These are phyloP conservation scores for Meloidogyne hapla DNA, from an alignment of 1,140 invertebrate species.

Conservation along the genomic window DNA sequence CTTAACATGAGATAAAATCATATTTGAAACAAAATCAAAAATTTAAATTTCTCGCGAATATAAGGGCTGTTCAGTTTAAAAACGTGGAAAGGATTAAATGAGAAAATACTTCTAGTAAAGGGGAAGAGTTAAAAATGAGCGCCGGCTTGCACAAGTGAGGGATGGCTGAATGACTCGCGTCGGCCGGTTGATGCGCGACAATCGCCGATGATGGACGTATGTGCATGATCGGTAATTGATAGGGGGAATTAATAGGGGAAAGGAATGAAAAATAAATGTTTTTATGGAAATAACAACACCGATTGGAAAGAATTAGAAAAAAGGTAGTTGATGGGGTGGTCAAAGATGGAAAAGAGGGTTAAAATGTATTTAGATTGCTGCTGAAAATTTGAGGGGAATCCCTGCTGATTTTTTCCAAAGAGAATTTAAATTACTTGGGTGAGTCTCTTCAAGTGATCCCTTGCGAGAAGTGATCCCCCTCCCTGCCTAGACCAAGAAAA, in stretches of 20 bases:
- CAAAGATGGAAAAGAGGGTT: background rate
- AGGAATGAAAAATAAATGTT: background rate
- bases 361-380: too few species aligned
- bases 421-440: too few species aligned
- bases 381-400: too few species aligned
- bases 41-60: background rate
- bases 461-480: too few species aligned
- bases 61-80: background rate
- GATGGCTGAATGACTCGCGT: background rate
- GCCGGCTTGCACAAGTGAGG: background rate
- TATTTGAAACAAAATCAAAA: too few species aligned
- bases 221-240: conserved; percentile 5
- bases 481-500: too few species aligned
- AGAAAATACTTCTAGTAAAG: background rate
- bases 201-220: background rate
- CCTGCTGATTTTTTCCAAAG: too few species aligned
- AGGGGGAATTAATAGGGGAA: background rate
- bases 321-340: background rate
- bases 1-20: too few species aligned
- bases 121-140: background rate
- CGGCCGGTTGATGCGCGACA: conserved; percentile 3
- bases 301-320: background rate
- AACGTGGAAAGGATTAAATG: background rate
- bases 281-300: background rate
- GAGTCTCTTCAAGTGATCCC: too few species aligned